phyloP scores from a whole-genome alignment of 53 echinoderm and acorn worm species.

The Holothuria scabra region DNA sequence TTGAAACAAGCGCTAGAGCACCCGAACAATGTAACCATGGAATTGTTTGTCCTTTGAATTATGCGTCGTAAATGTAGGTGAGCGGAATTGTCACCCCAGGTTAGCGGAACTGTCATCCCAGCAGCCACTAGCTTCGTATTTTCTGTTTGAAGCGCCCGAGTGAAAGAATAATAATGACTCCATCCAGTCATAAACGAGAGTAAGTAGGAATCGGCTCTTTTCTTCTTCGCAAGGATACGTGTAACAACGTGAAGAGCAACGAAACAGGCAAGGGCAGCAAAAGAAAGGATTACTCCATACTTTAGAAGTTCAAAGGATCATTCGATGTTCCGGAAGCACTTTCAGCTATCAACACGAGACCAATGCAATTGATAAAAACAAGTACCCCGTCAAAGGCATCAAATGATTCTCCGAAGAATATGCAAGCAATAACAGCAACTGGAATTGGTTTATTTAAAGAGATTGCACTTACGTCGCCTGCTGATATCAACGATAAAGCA shows the following conservation, averaged over 20 bases:
- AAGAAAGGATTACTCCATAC: neutral
- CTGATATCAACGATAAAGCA: neutral
- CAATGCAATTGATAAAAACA: neutral
- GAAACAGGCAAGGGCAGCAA: neutral
- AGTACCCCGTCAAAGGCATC: neutral
- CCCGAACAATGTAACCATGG: neutral
- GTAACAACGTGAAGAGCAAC: neutral
- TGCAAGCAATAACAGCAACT: neutral
- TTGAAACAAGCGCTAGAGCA: neutral
- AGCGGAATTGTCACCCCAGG: neutral
- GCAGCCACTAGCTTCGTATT: neutral
- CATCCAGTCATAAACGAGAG: neutral
- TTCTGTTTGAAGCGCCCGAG: neutral
- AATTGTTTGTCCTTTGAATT: neutral
- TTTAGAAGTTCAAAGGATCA: neutral
- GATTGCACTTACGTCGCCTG: neutral
- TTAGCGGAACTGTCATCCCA: neutral
- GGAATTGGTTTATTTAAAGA: slow-evolving; percentile 9
- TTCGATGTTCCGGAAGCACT: neutral
- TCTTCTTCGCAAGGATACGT: neutral
- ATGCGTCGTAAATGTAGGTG: neutral
- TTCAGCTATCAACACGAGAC: neutral
- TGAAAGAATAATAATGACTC: neutral
- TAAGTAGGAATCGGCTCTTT: neutral
- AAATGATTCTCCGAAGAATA: slow-evolving; percentile 20